Percentiles rank a stretch among this genome's conserved stretches.
Evolutionary conservation across 2,113 vertebrate species (phyloP).

Genomic region (Anser brachyrhynchus): DNA sequence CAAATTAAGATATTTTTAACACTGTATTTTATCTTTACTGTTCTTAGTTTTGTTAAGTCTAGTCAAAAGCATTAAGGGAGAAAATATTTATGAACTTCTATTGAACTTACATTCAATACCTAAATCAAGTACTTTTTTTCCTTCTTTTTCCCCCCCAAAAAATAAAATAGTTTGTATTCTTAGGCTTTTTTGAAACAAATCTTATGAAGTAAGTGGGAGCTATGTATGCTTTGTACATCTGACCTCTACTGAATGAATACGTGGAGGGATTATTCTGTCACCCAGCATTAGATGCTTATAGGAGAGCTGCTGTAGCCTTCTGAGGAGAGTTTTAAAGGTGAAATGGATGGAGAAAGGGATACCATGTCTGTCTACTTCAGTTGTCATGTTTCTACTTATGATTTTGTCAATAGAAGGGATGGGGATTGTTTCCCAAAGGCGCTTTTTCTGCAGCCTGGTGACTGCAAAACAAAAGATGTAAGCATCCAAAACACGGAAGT

Average conservation of each 20-base stretch:
- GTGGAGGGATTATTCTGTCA: neutral
- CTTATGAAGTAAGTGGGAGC: neutral
- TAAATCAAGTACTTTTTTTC: neutral
- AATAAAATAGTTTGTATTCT: neutral
- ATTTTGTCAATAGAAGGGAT: neutral
- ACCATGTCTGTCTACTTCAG: neutral
- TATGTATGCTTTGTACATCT: neutral
- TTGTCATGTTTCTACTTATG: accelerated
- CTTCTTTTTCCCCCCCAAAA: neutral
- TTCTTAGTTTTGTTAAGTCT: neutral
- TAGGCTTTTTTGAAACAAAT: neutral
- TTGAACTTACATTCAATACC: neutral
- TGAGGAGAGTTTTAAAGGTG: neutral
- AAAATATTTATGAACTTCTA: neutral
- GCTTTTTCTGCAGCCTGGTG: neutral
- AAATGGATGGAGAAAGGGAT: neutral
- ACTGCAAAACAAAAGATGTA: neutral
- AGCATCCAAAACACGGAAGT: neutral
- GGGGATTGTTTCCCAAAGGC: neutral
- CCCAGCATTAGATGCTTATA: neutral
- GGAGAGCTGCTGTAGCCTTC: neutral
- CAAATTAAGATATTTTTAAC: neutral
- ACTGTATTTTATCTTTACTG: neutral
- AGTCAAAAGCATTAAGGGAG: neutral
- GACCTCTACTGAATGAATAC: accelerated